phyloP scores from a whole-genome alignment of 2,797 vertebrate species.

The Mallotus villosus region DNA sequence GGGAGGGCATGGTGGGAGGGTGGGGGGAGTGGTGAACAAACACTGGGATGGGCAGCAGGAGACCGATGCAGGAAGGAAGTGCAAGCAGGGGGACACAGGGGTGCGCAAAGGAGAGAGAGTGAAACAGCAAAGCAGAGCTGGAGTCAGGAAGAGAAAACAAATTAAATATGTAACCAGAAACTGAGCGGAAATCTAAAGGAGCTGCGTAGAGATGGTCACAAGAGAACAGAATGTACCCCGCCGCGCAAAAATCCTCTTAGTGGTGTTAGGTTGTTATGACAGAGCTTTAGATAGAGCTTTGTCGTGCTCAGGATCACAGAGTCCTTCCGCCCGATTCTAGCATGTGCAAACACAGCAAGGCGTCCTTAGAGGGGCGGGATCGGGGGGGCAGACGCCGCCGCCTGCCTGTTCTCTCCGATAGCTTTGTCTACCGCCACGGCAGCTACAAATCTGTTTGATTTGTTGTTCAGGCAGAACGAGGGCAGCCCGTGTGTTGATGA shows the following conservation, averaged over 20 bases:
- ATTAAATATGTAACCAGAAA: background rate
- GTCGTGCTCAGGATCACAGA: constrained; percentile 64
- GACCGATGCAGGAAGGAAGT: constrained; percentile 25
- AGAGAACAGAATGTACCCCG: constrained; percentile 49
- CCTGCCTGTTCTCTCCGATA: constrained; percentile 73
- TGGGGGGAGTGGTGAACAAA: constrained; percentile 8
- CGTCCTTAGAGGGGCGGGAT: constrained; percentile 63
- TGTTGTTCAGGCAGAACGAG: constrained; percentile 62
- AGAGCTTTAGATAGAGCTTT: constrained; percentile 65
- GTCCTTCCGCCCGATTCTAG: constrained; percentile 52
- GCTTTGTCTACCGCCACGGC: constrained; percentile 68
- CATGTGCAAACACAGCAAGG: constrained; percentile 55
- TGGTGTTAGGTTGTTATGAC: constrained; percentile 55
- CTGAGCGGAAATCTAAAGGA: background rate
- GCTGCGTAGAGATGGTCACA: background rate
- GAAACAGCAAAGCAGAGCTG: constrained; percentile 9
- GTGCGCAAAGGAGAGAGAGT: constrained; percentile 6
- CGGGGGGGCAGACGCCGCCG: constrained; percentile 58
- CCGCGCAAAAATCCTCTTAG: constrained; percentile 42
- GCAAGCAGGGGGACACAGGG: background rate
- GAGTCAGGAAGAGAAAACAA: background rate
- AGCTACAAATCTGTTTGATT: constrained; percentile 62
- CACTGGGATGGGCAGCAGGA: constrained; percentile 20
- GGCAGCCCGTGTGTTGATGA: constrained; percentile 60
- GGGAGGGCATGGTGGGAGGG: background rate